Evolutionary conservation across 2,113 vertebrate species (phyloP).

Genomic region (Albula goreensis): DNA sequence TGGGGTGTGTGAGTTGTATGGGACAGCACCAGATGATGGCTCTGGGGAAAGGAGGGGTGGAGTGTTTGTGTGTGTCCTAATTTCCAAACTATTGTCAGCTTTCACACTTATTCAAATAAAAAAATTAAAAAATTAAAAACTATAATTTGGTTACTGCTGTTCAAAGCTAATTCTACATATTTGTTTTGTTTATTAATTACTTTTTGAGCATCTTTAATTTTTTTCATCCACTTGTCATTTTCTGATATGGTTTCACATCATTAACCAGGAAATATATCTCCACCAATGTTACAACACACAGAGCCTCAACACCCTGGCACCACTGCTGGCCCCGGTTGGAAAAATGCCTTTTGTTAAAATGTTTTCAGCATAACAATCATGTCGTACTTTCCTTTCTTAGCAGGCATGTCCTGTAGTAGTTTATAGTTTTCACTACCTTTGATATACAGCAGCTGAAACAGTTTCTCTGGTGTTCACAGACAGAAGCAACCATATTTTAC

Average conservation of each 20-base stretch:
- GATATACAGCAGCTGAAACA: not conserved
- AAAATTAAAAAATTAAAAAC: not conserved
- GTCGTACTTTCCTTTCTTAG: not conserved
- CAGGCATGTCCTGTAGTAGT: not conserved
- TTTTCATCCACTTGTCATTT: not conserved
- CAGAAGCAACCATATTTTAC: not conserved
- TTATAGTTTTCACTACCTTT: not conserved
- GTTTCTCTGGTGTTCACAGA: not conserved
- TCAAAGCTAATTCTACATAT: no score
- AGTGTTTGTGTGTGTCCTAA: not conserved
- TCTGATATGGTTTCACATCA: not conserved
- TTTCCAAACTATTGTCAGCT: not conserved
- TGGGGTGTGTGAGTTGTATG: no score
- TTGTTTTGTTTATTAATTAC: not conserved
- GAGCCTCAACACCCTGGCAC: not conserved
- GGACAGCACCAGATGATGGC: no score
- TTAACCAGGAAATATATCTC: not conserved
- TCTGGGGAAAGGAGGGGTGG: no score
- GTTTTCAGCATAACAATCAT: not conserved
- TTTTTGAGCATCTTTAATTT: not conserved
- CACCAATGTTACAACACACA: not conserved
- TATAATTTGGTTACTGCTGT: no score
- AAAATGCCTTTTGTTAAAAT: no score
- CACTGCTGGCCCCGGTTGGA: no score
- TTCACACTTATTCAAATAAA: not conserved